phyloP scores from a whole-genome alignment of 2,113 vertebrate species.

The Limnothrissa miodon region DNA sequence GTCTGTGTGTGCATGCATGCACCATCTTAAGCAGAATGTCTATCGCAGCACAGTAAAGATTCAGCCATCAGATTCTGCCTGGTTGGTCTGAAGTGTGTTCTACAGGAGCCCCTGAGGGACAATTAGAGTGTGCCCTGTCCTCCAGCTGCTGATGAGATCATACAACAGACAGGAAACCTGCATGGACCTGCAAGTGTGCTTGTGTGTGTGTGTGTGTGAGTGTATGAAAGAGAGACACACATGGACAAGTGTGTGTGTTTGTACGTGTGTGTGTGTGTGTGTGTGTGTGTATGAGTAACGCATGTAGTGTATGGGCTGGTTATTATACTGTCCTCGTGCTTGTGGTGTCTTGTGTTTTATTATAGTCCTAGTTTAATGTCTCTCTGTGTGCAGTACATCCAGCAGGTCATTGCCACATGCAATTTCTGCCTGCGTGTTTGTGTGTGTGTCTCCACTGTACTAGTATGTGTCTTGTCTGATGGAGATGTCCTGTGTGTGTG shows the following conservation, averaged over 20 bases:
- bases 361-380: too few relatives aligned
- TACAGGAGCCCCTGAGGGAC: neutral
- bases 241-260: neutral
- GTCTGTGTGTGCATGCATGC: neutral
- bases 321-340: too few relatives aligned
- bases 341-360: too few relatives aligned
- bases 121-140: neutral
- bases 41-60: neutral
- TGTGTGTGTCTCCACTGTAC: too few relatives aligned
- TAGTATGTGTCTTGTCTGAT: too few relatives aligned
- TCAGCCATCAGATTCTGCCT: neutral
- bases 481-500: too few relatives aligned
- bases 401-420: too few relatives aligned
- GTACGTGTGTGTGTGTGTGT: neutral
- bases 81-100: neutral
- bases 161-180: neutral
- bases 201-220: neutral
- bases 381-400: too few relatives aligned
- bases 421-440: too few relatives aligned
- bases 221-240: neutral
- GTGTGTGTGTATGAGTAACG: neutral
- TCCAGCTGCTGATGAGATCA: conserved; percentile 6
- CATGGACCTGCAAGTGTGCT: neutral
- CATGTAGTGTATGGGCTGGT: too few relatives aligned
- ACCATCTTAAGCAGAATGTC: neutral